phyloP scores from a whole-genome alignment of 2,888 invertebrate species.

The Diachrysia chrysitis region DNA sequence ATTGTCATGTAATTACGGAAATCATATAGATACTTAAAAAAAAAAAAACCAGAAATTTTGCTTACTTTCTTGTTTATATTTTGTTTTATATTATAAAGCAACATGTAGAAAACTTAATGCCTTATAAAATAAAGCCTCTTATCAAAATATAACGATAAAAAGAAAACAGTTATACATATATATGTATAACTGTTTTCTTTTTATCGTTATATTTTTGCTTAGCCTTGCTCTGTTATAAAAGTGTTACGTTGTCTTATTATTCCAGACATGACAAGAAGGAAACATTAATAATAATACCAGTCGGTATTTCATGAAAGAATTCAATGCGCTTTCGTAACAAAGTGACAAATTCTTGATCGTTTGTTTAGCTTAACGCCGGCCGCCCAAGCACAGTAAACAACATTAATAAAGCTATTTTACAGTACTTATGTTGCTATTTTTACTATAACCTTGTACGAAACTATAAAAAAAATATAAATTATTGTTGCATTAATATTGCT shows the following conservation, averaged over 20 bases:
- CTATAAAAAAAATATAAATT: constrained; percentile 40
- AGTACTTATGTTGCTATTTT: constrained; percentile 13
- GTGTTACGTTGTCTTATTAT: neutral
- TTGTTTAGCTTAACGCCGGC: constrained; percentile 10
- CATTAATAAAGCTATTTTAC: constrained; percentile 17
- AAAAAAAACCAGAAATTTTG: too few relatives aligned
- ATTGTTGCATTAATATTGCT: constrained; percentile 28
- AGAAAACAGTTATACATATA: too few relatives aligned
- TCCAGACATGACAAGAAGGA: neutral
- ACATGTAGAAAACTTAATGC: too few relatives aligned
- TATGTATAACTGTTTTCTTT: too few relatives aligned
- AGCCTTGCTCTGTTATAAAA: neutral
- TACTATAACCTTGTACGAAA: constrained; percentile 28
- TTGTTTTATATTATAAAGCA: too few relatives aligned
- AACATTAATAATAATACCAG: neutral
- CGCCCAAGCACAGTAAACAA: constrained; percentile 5
- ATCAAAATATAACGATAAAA: too few relatives aligned
- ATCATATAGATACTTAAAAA: too few relatives aligned
- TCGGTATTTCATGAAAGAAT: neutral
- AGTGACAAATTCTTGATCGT: neutral
- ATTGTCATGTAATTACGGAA: too few relatives aligned
- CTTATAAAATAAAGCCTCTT: too few relatives aligned
- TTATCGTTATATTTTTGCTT: too few relatives aligned
- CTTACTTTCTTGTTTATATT: too few relatives aligned
- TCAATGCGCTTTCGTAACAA: neutral